Base-by-base conservation (phyloP, 2,113 vertebrate species). In the Anas platyrhynchos region DNA sequence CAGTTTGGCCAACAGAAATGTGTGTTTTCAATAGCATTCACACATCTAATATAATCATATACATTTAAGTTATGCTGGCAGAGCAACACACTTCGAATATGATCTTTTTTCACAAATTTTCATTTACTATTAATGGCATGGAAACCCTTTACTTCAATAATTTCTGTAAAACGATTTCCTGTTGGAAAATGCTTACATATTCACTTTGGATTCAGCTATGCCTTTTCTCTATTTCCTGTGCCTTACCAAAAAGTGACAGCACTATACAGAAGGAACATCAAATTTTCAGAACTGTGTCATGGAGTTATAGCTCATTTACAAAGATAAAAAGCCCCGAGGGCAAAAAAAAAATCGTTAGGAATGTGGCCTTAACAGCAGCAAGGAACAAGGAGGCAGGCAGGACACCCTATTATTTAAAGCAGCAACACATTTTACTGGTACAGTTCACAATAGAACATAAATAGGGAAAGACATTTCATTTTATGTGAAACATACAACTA, bases 191-290 rank as follows among this genome's bases (percentile, higher is more conserved):
- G 23, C 67, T 94, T 89, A 59, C 18, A 67, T 79, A 96, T 94
- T 83, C 58, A 85, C 68, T 94, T 77, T 38, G 84, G 73, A 61
- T 63, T 91, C 82, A 91, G 87, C 67, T 86, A 81, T 4, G 68
- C n/a, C 48, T 94, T 81, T 69, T 85, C 84, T 75, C 79, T 65
- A n/a, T 44, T 83, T 95, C 44, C 63, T 46, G 6, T 43, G 88
- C 91, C 83, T 83, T 80, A 90, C 48, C 90, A 66, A 91, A 71
- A 94, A 89, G 67, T 23, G 72, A 96, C 76, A 96, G 68, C 23
- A 27, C 22, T 55, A 21, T 43, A 94, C 72, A 67, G 75, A 92
- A 68, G 26, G 31, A 88, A 81, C 9, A 43, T 58, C 69, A 83
- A 87, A 79, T 87, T 83, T 88, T 83, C 78, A 91, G 46, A 92